phyloP scores from a whole-genome alignment of 2,113 vertebrate genomes.

The Cynopterus brachyotis region DNA sequence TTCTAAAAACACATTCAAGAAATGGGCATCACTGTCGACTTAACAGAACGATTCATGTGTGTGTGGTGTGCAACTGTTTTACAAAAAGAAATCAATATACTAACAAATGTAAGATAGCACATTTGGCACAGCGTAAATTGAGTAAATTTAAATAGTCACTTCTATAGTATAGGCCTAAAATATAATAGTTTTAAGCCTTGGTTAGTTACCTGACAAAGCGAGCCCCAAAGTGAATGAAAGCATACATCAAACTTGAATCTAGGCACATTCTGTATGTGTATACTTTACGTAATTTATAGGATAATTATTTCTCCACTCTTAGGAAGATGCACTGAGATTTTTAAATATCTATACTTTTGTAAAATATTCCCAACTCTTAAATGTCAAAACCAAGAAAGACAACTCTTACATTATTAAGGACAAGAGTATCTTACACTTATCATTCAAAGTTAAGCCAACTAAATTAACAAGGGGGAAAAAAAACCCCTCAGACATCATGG shows the following conservation, averaged over 20 bases:
- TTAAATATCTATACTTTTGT: not conserved
- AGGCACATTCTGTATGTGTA: not conserved
- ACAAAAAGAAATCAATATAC: not conserved
- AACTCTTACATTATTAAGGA: not conserved
- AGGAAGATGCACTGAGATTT: not conserved
- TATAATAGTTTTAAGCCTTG: not conserved
- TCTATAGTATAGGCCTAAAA: not conserved
- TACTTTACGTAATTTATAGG: not conserved
- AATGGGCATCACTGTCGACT: slow-evolving; percentile 9
- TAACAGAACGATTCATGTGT: not conserved
- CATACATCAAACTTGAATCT: not conserved
- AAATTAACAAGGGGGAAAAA: not conserved
- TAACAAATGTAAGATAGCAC: slow-evolving; percentile 27
- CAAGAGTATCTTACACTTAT: not conserved
- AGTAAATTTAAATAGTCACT: not conserved
- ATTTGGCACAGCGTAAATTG: not conserved
- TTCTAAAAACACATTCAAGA: slow-evolving; percentile 33
- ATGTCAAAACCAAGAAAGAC: not conserved
- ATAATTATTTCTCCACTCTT: not conserved
- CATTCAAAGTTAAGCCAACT: not conserved
- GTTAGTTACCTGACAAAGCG: not conserved
- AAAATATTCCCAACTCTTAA: slow-evolving; percentile 11
- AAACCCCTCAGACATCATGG: not conserved
- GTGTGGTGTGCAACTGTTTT: slow-evolving; percentile 17
- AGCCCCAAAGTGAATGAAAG: not conserved